phyloP scores from a whole-genome alignment of 2,888 invertebrate genomes.

The Penaeus monodon region DNA sequence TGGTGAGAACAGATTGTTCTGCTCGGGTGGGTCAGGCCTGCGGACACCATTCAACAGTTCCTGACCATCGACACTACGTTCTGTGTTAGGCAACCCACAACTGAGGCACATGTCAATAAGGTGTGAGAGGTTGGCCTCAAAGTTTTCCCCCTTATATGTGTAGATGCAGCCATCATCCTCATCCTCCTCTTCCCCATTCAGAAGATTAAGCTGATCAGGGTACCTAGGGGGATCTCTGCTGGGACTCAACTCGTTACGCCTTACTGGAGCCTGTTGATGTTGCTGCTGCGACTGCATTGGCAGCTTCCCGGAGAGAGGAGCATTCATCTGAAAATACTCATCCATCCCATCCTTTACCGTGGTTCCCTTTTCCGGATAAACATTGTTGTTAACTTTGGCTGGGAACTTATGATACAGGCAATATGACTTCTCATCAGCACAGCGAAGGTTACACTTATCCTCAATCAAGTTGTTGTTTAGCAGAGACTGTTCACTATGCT shows the following conservation, averaged over 20 bases:
- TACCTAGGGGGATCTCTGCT: slow-evolving; percentile 37
- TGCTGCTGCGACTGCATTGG: slow-evolving; percentile 10
- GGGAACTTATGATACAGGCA: slow-evolving; percentile 62
- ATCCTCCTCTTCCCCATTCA: slow-evolving; percentile 64
- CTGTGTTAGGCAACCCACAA: slow-evolving; percentile 63
- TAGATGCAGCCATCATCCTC: slow-evolving; percentile 65
- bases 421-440: slow-evolving; percentile 57
- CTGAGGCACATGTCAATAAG: slow-evolving; percentile 64
- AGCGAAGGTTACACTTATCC: slow-evolving; percentile 58
- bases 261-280: neutral
- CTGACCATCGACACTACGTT: slow-evolving; percentile 40
- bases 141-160: slow-evolving; percentile 64
- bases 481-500: slow-evolving; percentile 50
- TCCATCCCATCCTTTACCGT: slow-evolving; percentile 64
- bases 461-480: slow-evolving; percentile 60
- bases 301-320: slow-evolving; percentile 7
- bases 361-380: slow-evolving; percentile 55
- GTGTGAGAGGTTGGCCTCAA: slow-evolving; percentile 63
- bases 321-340: slow-evolving; percentile 59
- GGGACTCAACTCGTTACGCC: slow-evolving; percentile 33
- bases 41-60: slow-evolving; percentile 26
- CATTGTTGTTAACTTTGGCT: slow-evolving; percentile 62
- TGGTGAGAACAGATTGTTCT: slow-evolving; percentile 74
- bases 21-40: slow-evolving; percentile 68
- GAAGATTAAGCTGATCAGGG: slow-evolving; percentile 59